phyloP scores from a whole-genome alignment of 2,888 invertebrate species.

The Mechanitis mazaeus region DNA sequence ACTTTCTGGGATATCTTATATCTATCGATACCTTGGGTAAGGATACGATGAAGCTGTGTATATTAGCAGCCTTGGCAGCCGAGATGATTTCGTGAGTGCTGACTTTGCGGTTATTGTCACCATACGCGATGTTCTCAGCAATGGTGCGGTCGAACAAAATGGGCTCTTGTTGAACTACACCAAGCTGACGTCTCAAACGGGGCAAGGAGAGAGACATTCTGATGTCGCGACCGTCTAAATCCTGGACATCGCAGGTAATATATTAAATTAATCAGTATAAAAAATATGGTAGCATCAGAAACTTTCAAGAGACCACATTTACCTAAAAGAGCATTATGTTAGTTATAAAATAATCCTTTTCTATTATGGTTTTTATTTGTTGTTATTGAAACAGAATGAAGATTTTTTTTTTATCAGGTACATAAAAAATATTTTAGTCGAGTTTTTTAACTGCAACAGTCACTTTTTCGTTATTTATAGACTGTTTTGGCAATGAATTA shows the following conservation, averaged over 20 bases:
- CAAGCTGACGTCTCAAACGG: conserved; percentile 83
- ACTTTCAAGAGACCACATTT: too few relatives aligned
- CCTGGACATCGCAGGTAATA: conserved; percentile 38
- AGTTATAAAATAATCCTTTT: too few relatives aligned
- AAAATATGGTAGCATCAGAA: too few relatives aligned
- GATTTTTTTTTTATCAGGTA: too few relatives aligned
- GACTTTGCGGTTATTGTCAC: conserved; percentile 83
- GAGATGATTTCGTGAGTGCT: conserved; percentile 84
- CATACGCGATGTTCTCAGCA: conserved; percentile 91
- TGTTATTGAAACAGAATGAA: too few relatives aligned
- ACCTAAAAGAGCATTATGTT: too few relatives aligned
- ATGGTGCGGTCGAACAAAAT: conserved; percentile 89
- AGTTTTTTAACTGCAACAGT: too few relatives aligned
- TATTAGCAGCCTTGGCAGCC: conserved; percentile 86
- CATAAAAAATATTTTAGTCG: too few relatives aligned
- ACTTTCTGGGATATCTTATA: too few relatives aligned
- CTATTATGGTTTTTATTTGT: too few relatives aligned
- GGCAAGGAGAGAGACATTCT: conserved; percentile 78
- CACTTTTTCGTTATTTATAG: too few relatives aligned
- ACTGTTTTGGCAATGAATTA: too few relatives aligned
- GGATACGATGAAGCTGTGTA: conserved; percentile 84
- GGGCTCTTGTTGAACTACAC: conserved; percentile 91
- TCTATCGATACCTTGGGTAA: conserved; percentile 76
- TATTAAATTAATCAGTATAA: neutral
- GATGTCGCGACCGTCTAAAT: conserved; percentile 76